These are phyloP conservation scores for Eulithis testata DNA, from an alignment of 2,888 invertebrate species.

Conservation along the genomic window DNA sequence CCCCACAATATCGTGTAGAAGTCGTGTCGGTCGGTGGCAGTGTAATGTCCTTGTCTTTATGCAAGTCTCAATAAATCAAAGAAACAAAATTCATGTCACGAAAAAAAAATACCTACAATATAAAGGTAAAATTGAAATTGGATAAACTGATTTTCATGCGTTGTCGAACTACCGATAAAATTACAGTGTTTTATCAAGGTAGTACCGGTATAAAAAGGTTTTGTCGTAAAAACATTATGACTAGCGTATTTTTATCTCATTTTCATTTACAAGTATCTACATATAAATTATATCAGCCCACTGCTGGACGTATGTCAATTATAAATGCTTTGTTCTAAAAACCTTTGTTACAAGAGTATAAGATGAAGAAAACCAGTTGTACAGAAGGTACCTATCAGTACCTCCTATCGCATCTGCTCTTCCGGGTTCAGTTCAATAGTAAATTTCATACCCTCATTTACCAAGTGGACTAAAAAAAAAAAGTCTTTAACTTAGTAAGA, in stretches of 20 bases:
- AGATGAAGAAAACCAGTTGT: constrained; percentile 50
- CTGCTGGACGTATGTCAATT: no score
- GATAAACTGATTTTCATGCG: not conserved
- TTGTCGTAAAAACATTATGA: constrained; percentile 29
- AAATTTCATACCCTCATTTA: not conserved
- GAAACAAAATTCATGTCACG: no score
- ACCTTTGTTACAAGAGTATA: constrained; percentile 47
- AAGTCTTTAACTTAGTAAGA: not conserved
- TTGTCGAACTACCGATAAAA: constrained; percentile 4
- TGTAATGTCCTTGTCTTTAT: no score
- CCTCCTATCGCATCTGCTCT: constrained; percentile 47
- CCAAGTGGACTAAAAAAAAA: not conserved
- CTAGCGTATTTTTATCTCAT: constrained; percentile 8
- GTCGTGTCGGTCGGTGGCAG: no score
- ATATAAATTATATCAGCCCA: not conserved
- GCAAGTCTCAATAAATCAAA: no score
- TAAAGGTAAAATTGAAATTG: not conserved
- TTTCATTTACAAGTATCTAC: constrained; percentile 2
- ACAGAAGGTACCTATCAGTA: not conserved
- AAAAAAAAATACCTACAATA: no score
- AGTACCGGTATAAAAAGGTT: constrained; percentile 6
- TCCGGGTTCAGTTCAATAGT: constrained; percentile 51
- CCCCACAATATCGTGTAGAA: no score
- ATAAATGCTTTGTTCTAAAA: constrained; percentile 21
- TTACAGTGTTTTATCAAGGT: constrained; percentile 12